These are phyloP conservation scores for Cosmorhoe ocellata DNA, from an alignment of 2,888 invertebrate genomes.

Conservation along the genomic window DNA sequence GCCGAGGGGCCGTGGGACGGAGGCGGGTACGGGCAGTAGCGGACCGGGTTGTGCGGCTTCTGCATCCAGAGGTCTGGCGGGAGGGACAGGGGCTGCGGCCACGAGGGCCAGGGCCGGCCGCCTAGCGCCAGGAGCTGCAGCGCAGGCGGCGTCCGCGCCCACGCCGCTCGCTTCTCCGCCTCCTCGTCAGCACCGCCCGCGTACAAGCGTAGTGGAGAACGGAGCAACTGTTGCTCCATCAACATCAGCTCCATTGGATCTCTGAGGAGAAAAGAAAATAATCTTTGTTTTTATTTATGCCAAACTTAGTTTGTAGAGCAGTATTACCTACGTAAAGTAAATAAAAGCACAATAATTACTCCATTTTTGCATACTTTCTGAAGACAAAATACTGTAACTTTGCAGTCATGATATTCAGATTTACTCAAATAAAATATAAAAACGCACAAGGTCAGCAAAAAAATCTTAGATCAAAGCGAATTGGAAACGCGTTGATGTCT, in stretches of 20 bases:
- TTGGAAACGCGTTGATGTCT: conserved; percentile 28
- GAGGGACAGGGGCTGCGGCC: conserved; percentile 91
- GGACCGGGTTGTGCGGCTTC: conserved; percentile 86
- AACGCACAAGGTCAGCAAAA: not conserved
- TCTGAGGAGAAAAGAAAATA: conserved; percentile 69
- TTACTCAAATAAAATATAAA: no score
- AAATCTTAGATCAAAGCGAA: conserved; percentile 19
- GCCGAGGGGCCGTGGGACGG: conserved; percentile 54
- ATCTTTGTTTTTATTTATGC: not conserved
- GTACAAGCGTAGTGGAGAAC: conserved; percentile 85
- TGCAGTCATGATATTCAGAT: no score
- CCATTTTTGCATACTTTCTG: no score
- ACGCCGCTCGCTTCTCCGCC: conserved; percentile 80
- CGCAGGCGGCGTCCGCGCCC: conserved; percentile 78
- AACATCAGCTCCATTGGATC: conserved; percentile 91
- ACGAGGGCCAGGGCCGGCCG: conserved; percentile 91
- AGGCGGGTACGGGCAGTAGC: conserved; percentile 85
- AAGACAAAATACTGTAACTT: no score
- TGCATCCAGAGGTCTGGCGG: conserved; percentile 97
- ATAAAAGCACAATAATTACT: no score
- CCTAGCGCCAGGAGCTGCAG: conserved; percentile 78
- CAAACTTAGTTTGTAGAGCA: no score
- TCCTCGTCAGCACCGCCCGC: conserved; percentile 84
- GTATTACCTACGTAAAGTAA: no score
- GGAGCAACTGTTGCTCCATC: conserved; percentile 89